Evolutionary conservation across 2,888 invertebrate genomes (phyloP).

Genomic region (Pammene aurita): DNA sequence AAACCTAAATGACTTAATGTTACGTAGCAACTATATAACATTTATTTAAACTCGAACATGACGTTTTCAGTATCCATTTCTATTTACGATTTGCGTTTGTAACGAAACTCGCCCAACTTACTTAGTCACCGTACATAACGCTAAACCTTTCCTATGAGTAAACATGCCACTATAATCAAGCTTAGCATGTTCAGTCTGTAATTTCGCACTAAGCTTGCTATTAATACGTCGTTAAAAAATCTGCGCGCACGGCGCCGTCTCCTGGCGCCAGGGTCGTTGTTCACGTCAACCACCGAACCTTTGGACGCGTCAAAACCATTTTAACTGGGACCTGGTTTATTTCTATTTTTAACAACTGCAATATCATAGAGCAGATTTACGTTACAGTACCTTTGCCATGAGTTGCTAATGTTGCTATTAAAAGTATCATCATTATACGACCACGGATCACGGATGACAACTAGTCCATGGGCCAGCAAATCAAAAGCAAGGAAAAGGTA

Average conservation of each 20-base stretch:
- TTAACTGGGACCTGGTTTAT: neutral
- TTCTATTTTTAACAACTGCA: neutral
- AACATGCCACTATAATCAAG: slow-evolving; percentile 24
- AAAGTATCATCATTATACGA: too few species aligned
- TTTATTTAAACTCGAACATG: neutral
- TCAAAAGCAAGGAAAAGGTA: too few species aligned
- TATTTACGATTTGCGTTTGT: neutral
- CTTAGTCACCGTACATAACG: slow-evolving; percentile 8
- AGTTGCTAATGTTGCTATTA: neutral
- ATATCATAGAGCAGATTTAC: neutral
- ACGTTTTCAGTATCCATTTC: neutral
- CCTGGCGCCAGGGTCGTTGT: slow-evolving; percentile 63
- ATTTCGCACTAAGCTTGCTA: slow-evolving; percentile 22
- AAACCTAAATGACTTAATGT: neutral
- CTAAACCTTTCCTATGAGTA: slow-evolving; percentile 21
- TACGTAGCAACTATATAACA: neutral
- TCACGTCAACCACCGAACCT: neutral
- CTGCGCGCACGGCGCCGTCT: slow-evolving; percentile 61
- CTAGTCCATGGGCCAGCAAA: too few species aligned
- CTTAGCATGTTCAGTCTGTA: slow-evolving; percentile 16
- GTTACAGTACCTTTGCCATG: neutral
- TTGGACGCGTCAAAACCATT: neutral
- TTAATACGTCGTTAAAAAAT: slow-evolving; percentile 34
- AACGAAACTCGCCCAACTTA: slow-evolving; percentile 3
- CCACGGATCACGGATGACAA: too few species aligned